A percentile compares a stretch with the other conserved stretches of the same genome.
These are phyloP conservation scores for Nebria salina DNA, from an alignment of 2,888 invertebrate genomes.

Conservation along the genomic window DNA sequence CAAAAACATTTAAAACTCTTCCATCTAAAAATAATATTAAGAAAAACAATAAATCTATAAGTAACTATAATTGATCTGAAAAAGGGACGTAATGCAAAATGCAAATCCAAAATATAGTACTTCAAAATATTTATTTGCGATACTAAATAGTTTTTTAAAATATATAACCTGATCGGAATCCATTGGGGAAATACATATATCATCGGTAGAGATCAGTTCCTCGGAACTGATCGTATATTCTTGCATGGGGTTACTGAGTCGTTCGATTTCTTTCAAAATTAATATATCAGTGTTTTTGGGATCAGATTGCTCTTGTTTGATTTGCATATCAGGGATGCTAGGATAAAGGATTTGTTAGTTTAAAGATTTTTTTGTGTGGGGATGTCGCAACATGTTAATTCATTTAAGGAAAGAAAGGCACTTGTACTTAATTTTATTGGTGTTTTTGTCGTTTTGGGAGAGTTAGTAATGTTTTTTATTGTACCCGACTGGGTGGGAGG, in stretches of 20 bases:
- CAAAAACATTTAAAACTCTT: background rate
- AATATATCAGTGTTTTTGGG: constrained; percentile 26
- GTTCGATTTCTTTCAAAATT: constrained; percentile 29
- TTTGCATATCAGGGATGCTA: constrained; percentile 35
- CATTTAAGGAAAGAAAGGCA: too few relatives aligned
- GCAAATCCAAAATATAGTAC: too few relatives aligned
- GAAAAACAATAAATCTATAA: too few relatives aligned
- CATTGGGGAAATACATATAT: constrained; percentile 21
- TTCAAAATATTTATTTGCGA: too few relatives aligned
- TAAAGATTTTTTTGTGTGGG: background rate
- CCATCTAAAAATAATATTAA: too few relatives aligned
- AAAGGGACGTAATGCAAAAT: too few relatives aligned
- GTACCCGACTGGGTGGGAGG: background rate
- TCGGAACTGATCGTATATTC: constrained; percentile 12
- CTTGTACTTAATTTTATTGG: too few relatives aligned
- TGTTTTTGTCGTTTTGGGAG: too few relatives aligned
- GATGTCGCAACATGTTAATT: too few relatives aligned
- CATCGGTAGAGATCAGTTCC: constrained; percentile 20
- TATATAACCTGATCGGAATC: constrained; percentile 21
- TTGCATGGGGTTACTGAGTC: background rate
- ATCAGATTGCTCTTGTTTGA: constrained; percentile 32
- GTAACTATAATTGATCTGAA: too few relatives aligned
- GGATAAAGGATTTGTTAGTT: background rate
- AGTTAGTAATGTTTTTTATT: background rate
- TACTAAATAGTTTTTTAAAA: too few relatives aligned